Evolutionary conservation across 2,113 vertebrate genomes (phyloP), one percentile per base, ranked within the genome.

Genomic region (Phodopus roborovskii): DNA sequence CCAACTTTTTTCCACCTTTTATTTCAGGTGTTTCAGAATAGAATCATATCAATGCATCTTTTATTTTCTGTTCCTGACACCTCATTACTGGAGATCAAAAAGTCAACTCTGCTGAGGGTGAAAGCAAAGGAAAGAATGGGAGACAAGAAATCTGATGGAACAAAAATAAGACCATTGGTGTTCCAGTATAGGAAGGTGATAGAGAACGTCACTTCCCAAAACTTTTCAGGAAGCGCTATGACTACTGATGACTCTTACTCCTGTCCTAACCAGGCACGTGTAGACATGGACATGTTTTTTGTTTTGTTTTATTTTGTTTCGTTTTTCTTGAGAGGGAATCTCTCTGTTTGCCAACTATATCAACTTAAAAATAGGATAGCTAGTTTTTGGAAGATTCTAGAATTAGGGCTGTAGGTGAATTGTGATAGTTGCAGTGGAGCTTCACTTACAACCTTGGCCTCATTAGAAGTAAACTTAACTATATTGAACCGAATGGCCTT

Each of bases 1-100:
- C 8, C 33, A 3, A 68, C 3, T 28, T 70, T 60, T 62, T n/a
- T 68, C 12, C 3, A 13, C 17, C 24, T 53, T 92, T 48, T 15
- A 88, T 92, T 91, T 88, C 75, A 24, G 53, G 74, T 81, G 42
- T 45, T 82, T 95, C 73, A 56, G 45, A 93, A 90, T 68, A 79
- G 64, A 93, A 81, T 90, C 53, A 0, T 77, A 78, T 92, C 64
- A 42, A 16, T 42, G 22, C 42, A 48, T 60, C 33, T 83, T 96
- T 85, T 66, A 48, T 91, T 95, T 88, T 86, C 66, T 91, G 33
- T 42, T 64, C 4, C 36, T 92, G 88, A 68, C 71, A 42, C 26
- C 17, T 97, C 71, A 70, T 89, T 64, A 17, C 22, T 12, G 26
- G 36, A 93, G 60, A 92, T 30, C 58, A 86, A 93, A 87, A 78